A percentile compares a stretch with the other conserved stretches of the same genome.
Evolutionary conservation across 2,113 vertebrate genomes (phyloP).

Genomic region (Poeciliopsis prolifica): DNA sequence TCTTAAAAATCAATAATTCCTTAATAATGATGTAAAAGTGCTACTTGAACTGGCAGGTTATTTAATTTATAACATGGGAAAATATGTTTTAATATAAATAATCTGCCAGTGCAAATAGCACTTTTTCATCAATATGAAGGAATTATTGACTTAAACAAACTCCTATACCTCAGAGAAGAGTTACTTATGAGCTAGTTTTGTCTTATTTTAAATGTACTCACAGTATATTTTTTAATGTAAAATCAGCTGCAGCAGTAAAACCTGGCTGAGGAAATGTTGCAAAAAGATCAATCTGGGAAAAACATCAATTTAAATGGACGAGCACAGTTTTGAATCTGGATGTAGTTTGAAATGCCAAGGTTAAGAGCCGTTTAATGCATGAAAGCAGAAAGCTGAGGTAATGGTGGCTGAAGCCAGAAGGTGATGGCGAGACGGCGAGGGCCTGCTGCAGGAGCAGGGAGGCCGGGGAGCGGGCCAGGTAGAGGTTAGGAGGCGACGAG

Average conservation of each 20-base stretch:
- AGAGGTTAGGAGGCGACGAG: background rate
- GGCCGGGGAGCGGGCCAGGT: background rate
- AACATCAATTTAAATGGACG: background rate
- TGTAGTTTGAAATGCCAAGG: conserved; percentile 7
- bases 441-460: background rate
- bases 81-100: too few species aligned
- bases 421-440: background rate
- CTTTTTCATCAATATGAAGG: too few species aligned
- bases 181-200: too few species aligned
- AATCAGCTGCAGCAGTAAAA: background rate
- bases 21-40: too few species aligned
- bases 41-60: too few species aligned
- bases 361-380: conserved; percentile 11
- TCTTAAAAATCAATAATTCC: too few species aligned
- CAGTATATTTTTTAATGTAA: background rate
- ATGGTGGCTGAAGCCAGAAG: background rate
- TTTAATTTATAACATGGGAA: too few species aligned
- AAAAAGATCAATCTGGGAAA: background rate
- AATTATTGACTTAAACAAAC: too few species aligned
- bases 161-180: too few species aligned
- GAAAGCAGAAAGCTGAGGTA: background rate
- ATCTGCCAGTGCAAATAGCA: too few species aligned
- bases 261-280: background rate
- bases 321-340: background rate
- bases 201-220: too few species aligned